Evolutionary conservation across 2,797 vertebrate species (phyloP), one percentile per base, ranked within the genome.

Genomic region (Intellagama lesueurii): DNA sequence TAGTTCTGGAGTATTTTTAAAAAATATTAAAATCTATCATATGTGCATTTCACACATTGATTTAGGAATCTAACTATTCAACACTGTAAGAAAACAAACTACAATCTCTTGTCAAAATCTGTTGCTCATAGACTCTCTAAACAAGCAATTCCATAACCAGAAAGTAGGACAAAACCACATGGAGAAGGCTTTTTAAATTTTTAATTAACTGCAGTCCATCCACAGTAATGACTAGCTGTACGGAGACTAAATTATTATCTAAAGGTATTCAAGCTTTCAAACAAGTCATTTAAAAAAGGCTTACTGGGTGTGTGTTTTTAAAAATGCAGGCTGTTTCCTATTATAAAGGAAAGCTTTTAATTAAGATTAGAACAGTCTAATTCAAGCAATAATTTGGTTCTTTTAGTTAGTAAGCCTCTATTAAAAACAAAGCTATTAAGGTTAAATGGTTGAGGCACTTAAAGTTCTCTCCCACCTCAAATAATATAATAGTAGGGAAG

Each of bases 401-500:
- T 93, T 96, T 96, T 94, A 94, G 94, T 96, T 93, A 91, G 93
- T 91, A 96, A 96, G 96, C 93, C 92, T 96, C 97, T 97, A 95
- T 95, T 96, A 97, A 97, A 86, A 96, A 95, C 92, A 91, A 96
- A 95, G 95, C 94, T 96, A 96, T 97, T 97, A 97, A 95, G 92
- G 90, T 95, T 95, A 96, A 97, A 97, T 96, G 95, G 91, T 95
- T 96, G 93, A 96, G 95, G 95, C 89, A 91, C 89, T 96, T 96
- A 96, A 95, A 95, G 90, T 90, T 93, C 66, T 94, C 84, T 90
- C 90, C 90, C 88, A 92, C 73, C 92, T 93, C 92, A 93, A 93
- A 89, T 88, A 12, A 87, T 86, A 87, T 75, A 95, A 93, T 11
- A 94, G 87, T 93, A 93, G 92, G 94, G 85, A 87, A 85, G 77